These are phyloP conservation scores for Pollenia amentaria DNA, from an alignment of 2,888 invertebrate genomes.

Conservation along the genomic window DNA sequence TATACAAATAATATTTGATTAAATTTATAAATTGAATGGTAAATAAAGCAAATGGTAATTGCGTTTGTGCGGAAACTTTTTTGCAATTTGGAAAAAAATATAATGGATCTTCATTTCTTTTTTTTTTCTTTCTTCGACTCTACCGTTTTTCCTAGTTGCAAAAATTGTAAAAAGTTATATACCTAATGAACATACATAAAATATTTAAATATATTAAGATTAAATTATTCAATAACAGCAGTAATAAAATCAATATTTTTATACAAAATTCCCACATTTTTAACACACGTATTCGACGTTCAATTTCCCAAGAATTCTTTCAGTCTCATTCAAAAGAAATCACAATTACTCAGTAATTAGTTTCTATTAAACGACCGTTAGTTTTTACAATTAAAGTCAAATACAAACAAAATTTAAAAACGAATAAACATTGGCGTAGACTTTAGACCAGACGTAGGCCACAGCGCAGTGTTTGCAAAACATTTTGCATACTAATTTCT, in stretches of 20 bases:
- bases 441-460: neutral
- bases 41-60: too few species aligned
- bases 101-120: too few species aligned
- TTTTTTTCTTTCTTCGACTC: too few species aligned
- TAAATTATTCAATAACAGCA: too few species aligned
- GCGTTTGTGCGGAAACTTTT: too few species aligned
- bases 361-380: neutral
- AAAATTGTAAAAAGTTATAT: too few species aligned
- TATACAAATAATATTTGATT: too few species aligned
- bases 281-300: neutral
- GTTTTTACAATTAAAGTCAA: slow-evolving; percentile 1
- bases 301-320: neutral
- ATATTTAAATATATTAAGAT: too few species aligned
- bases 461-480: neutral
- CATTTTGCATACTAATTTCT: slow-evolving; percentile 41
- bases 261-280: neutral
- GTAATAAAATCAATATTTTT: neutral
- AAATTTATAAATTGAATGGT: too few species aligned
- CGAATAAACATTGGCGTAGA: neutral
- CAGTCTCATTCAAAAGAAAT: neutral
- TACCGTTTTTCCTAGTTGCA: too few species aligned
- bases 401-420: neutral
- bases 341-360: neutral
- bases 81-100: too few species aligned
- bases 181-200: too few species aligned